Evolutionary conservation across 1,140 invertebrate genomes (phyloP).

Genomic region (Formica selysi): DNA sequence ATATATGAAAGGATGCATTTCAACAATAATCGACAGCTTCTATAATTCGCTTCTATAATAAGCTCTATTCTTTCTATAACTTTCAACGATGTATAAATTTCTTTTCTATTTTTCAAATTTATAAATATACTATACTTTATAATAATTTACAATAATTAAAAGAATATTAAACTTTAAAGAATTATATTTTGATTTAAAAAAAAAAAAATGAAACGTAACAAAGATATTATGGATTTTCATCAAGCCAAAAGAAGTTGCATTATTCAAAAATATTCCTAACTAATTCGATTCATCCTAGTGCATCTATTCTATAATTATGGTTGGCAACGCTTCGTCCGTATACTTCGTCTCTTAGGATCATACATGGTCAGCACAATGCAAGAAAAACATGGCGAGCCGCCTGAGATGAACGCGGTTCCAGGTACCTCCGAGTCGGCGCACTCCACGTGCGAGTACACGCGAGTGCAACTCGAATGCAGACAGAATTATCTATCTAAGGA

Average conservation of each 20-base stretch:
- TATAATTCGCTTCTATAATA: no score
- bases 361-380: slow-evolving; percentile 70
- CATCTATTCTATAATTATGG: background rate
- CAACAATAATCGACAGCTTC: background rate
- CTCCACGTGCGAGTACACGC: slow-evolving; percentile 47
- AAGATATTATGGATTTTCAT: background rate
- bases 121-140: background rate
- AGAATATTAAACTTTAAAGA: background rate
- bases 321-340: slow-evolving; percentile 1
- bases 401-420: slow-evolving; percentile 68
- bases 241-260: background rate
- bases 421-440: slow-evolving; percentile 59
- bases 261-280: background rate
- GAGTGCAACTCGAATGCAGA: slow-evolving; percentile 50
- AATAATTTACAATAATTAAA: background rate
- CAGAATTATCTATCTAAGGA: slow-evolving; percentile 54
- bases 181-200: background rate
- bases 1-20: background rate
- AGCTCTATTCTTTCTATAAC: background rate
- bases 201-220: background rate
- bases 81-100: background rate
- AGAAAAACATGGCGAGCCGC: slow-evolving; percentile 65
- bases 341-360: slow-evolving; percentile 18
- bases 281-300: background rate
- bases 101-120: background rate